These are phyloP conservation scores for Ypsolopha sequella DNA, from an alignment of 2,888 invertebrate species.

Conservation along the genomic window DNA sequence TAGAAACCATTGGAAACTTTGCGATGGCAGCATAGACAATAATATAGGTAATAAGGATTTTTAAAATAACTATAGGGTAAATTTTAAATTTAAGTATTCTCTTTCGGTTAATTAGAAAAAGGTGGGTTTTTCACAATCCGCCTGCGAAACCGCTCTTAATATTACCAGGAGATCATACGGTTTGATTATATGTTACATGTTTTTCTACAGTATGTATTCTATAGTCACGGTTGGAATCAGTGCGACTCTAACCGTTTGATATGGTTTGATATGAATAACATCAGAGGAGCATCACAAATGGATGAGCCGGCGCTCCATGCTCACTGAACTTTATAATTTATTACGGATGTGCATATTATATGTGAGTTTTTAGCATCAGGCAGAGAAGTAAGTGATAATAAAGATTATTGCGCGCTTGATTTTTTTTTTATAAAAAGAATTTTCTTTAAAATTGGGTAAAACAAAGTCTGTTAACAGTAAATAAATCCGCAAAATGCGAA, in stretches of 20 bases:
- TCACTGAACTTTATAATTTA: constrained; percentile 2
- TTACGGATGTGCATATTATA: background rate
- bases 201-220: too few relatives aligned
- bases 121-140: too few relatives aligned
- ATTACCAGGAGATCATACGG: too few relatives aligned
- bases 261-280: constrained; percentile 56
- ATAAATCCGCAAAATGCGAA: background rate
- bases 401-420: background rate
- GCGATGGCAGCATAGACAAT: too few relatives aligned
- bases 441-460: constrained; percentile 3
- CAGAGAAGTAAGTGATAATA: background rate
- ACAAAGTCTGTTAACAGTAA: background rate
- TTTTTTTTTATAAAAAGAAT: background rate
- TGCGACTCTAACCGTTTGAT: constrained; percentile 59
- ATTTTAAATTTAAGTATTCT: too few relatives aligned
- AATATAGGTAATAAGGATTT: too few relatives aligned
- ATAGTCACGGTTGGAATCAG: constrained; percentile 30
- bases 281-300: constrained; percentile 53
- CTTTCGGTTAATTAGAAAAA: too few relatives aligned
- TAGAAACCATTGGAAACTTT: too few relatives aligned
- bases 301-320: constrained; percentile 32
- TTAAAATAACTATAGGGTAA: too few relatives aligned
- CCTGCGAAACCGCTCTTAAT: too few relatives aligned
- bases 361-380: background rate
- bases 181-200: too few relatives aligned